Percentiles rank a stretch among this genome's conserved stretches.
These are phyloP conservation scores for Panthera tigris DNA, from an alignment of 2,113 vertebrate species.

Conservation along the genomic window DNA sequence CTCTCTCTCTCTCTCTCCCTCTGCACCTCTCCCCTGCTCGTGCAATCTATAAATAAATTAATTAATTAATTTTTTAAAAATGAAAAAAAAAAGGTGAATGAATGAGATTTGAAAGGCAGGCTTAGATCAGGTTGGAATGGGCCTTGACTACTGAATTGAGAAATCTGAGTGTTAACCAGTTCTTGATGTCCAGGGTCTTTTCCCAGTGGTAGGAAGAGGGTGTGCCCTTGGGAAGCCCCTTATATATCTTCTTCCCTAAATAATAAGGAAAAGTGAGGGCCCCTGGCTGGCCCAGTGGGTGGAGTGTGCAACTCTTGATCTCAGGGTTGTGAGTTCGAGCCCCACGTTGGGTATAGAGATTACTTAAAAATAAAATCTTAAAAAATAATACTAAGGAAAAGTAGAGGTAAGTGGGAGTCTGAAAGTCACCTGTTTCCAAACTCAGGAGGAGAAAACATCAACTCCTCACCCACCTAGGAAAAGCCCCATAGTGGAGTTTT, in stretches of 20 bases:
- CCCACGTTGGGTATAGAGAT: neutral
- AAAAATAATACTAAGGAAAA: neutral
- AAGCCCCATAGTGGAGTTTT: neutral
- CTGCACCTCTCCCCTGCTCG: no score
- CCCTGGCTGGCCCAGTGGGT: neutral
- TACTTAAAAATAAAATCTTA: neutral
- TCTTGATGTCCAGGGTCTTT: slow-evolving; percentile 27
- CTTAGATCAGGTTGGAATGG: neutral
- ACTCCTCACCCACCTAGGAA: neutral
- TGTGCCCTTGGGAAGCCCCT: neutral
- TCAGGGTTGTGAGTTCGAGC: neutral
- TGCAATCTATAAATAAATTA: no score
- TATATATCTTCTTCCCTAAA: slow-evolving; percentile 2
- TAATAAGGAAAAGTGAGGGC: slow-evolving; percentile 7
- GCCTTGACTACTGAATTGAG: neutral
- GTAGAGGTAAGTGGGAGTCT: neutral
- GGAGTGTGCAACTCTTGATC: neutral
- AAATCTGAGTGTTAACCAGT: neutral
- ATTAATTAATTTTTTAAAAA: no score
- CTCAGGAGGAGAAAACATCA: neutral
- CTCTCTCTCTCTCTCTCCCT: no score
- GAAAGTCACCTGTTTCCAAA: slow-evolving; percentile 5
- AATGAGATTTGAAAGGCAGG: neutral
- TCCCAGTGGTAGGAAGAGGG: neutral
- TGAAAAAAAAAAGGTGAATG: neutral